phyloP scores from a whole-genome alignment of 2,888 invertebrate genomes.

The Hemaris fuciformis region DNA sequence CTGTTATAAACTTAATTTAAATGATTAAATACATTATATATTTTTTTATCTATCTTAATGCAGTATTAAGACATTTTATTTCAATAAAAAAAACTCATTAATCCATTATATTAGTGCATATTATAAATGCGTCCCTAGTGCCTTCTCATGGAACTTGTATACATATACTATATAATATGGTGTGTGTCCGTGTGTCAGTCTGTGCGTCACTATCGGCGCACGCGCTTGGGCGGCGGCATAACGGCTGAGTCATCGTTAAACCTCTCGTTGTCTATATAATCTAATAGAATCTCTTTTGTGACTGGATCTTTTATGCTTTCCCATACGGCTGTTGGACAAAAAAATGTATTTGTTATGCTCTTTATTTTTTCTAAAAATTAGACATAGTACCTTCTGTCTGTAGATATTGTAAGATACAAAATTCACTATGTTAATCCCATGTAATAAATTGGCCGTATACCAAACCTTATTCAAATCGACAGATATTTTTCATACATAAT shows the following conservation, averaged over 20 bases:
- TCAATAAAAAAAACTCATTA: too few species aligned
- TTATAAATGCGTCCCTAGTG: not conserved
- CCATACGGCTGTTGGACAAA: constrained; percentile 85
- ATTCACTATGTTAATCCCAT: too few species aligned
- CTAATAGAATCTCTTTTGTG: constrained; percentile 89
- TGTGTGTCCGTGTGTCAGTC: not conserved
- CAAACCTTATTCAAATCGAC: too few species aligned
- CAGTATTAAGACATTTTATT: too few species aligned
- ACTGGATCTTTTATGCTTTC: constrained; percentile 92
- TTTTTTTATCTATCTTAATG: too few species aligned
- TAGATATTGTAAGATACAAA: too few species aligned
- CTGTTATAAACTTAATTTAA: too few species aligned
- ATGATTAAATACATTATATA: too few species aligned
- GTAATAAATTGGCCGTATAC: too few species aligned
- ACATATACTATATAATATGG: not conserved
- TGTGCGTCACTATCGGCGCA: constrained; percentile 57
- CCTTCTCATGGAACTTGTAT: not conserved
- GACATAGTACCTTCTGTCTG: too few species aligned
- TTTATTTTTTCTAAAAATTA: too few species aligned
- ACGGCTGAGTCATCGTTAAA: constrained; percentile 85
- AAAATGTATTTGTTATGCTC: not conserved
- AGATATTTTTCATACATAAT: too few species aligned
- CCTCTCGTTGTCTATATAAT: constrained; percentile 85
- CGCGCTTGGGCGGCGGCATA: constrained; percentile 86
- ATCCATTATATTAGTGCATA: not conserved